Evolutionary conservation across 2,797 vertebrate genomes (phyloP).

Genomic region (Craterocephalus amniculus): DNA sequence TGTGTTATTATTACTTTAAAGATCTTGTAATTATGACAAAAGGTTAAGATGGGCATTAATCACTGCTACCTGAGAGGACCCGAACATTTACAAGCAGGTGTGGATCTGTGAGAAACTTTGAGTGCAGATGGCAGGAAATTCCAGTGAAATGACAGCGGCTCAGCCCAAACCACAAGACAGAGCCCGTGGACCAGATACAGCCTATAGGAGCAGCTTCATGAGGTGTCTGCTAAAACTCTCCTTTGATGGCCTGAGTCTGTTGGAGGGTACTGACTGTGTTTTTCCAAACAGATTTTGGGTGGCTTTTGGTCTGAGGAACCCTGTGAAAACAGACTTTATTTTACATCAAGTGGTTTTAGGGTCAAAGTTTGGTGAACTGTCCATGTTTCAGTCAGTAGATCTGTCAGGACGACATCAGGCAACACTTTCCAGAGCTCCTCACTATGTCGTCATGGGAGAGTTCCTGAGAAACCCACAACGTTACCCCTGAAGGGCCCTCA

Average conservation of each 20-base stretch:
- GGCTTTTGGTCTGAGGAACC: slow-evolving; percentile 43
- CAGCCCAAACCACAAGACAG: slow-evolving; percentile 92
- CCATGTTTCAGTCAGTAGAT: slow-evolving; percentile 33
- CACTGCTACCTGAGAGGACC: slow-evolving; percentile 39
- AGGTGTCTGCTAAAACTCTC: slow-evolving; percentile 66
- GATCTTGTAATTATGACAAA: slow-evolving; percentile 1
- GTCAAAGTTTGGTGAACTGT: slow-evolving; percentile 41
- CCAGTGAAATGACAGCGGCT: slow-evolving; percentile 94
- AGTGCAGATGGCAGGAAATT: slow-evolving; percentile 95
- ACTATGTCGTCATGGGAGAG: slow-evolving; percentile 53
- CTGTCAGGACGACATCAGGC: slow-evolving; percentile 34
- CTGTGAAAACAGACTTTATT: slow-evolving; percentile 55
- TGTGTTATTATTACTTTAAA: not conserved
- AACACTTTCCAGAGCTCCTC: slow-evolving; percentile 45
- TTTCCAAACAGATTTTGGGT: slow-evolving; percentile 60
- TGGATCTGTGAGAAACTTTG: slow-evolving; percentile 93
- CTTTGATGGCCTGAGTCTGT: slow-evolving; percentile 28
- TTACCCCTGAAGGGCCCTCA: not conserved
- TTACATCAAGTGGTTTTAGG: slow-evolving; percentile 39
- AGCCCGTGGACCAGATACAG: slow-evolving; percentile 57
- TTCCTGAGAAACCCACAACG: not conserved
- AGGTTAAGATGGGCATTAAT: not conserved
- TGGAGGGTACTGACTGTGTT: slow-evolving; percentile 44
- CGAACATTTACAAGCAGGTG: slow-evolving; percentile 92
- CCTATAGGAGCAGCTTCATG: slow-evolving; percentile 55